A percentile compares a stretch with the other conserved stretches of the same genome.
Evolutionary conservation across 2,888 invertebrate genomes (phyloP).

Genomic region (Ctenicera cuprea): DNA sequence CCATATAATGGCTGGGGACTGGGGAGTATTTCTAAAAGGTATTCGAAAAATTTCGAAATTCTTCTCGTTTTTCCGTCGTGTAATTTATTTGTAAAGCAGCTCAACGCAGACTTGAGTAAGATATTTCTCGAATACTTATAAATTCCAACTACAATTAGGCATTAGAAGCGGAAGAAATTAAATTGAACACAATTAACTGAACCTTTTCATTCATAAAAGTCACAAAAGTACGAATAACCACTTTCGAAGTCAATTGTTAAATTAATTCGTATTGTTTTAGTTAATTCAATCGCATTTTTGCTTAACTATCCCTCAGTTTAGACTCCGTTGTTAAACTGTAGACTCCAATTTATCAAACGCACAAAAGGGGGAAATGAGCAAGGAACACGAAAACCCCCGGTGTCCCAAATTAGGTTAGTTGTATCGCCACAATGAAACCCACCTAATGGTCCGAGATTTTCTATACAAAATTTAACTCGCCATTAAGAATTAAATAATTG

Average conservation of each 20-base stretch:
- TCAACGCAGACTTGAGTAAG: conserved; percentile 5
- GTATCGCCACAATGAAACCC: conserved; percentile 44
- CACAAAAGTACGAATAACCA: background rate
- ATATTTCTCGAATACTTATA: conserved; percentile 13
- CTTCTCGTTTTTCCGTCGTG: conserved; percentile 30
- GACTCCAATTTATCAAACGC: conserved; percentile 47
- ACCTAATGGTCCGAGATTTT: conserved; percentile 40
- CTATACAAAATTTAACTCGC: conserved; percentile 40
- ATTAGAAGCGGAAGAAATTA: background rate
- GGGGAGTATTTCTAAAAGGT: conserved; percentile 17
- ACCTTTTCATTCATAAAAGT: background rate
- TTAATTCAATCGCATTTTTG: conserved; percentile 32
- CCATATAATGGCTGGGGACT: conserved; percentile 33
- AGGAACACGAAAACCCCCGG: conserved; percentile 45
- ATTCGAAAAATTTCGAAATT: conserved; percentile 35
- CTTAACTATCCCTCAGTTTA: conserved; percentile 24
- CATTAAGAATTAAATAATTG: conserved; percentile 39
- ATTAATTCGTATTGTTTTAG: conserved; percentile 28
- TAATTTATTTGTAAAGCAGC: conserved; percentile 33
- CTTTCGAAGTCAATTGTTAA: conserved; percentile 17
- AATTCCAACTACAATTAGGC: background rate
- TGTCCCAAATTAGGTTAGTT: conserved; percentile 44
- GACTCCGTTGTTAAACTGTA: conserved; percentile 34
- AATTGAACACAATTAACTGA: background rate
- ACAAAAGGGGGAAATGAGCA: conserved; percentile 41